Percentiles rank a stretch among this genome's conserved stretches.
These are phyloP conservation scores for Thyatira batis DNA, from an alignment of 2,888 invertebrate genomes.

Conservation along the genomic window DNA sequence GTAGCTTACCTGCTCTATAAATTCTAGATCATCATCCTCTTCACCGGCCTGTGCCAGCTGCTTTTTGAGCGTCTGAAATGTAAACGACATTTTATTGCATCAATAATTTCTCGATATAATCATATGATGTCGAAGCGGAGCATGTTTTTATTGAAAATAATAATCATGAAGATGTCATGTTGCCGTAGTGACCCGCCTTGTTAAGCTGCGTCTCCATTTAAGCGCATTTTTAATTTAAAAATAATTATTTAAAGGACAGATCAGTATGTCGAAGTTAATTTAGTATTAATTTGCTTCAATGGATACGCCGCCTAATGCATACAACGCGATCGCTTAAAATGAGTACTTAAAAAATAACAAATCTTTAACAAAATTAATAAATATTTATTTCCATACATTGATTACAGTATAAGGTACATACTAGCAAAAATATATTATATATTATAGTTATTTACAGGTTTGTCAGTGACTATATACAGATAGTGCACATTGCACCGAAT, in stretches of 20 bases:
- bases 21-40: conserved; percentile 65
- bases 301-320: not conserved
- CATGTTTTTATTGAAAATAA: not conserved
- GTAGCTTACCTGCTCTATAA: conserved; percentile 60
- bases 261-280: no score
- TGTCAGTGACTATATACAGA: conserved; percentile 50
- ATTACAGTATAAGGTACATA: not conserved
- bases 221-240: not conserved
- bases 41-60: conserved; percentile 68
- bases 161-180: not conserved
- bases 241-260: no score
- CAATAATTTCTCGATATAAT: not conserved
- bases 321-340: not conserved
- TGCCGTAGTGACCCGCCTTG: not conserved
- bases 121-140: conserved; percentile 8
- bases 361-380: not conserved
- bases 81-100: conserved; percentile 6
- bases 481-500: conserved; percentile 27
- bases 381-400: not conserved
- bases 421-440: conserved; percentile 1
- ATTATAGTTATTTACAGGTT: conserved; percentile 34
- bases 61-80: conserved; percentile 68
- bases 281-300: no score
- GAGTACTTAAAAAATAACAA: not conserved
- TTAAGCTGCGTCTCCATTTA: not conserved